Percentiles rank a stretch among this genome's conserved stretches.
Evolutionary conservation across 2,113 vertebrate genomes (phyloP).

Genomic region (Rhinopomastus cyanomelas): DNA sequence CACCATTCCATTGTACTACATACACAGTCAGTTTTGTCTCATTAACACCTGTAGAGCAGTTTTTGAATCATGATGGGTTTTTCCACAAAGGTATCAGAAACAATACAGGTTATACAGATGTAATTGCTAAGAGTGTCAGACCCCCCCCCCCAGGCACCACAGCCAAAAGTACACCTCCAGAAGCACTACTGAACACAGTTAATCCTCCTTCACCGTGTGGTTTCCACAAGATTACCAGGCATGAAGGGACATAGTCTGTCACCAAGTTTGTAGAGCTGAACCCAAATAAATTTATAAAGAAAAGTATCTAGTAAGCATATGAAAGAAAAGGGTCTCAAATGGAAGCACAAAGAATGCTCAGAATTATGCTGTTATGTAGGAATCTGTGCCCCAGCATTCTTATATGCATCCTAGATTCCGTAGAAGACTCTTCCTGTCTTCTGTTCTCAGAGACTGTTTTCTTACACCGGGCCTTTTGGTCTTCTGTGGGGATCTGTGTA

Average conservation of each 20-base stretch:
- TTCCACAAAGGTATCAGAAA: neutral
- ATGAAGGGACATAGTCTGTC: neutral
- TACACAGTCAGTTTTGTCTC: neutral
- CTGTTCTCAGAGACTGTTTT: neutral
- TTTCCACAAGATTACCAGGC: neutral
- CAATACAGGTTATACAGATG: too few relatives aligned
- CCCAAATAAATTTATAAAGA: neutral
- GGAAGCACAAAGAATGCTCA: neutral
- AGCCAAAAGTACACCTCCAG: neutral
- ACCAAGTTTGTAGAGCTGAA: neutral
- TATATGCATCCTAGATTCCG: rapidly evolving
- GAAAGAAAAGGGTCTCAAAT: neutral
- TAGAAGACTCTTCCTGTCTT: neutral
- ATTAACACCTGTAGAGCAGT: neutral
- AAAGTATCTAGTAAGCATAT: neutral
- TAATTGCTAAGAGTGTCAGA: neutral
- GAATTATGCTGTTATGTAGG: neutral
- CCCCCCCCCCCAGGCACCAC: rapidly evolving
- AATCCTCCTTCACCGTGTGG: neutral
- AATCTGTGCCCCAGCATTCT: neutral
- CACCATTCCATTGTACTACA: neutral
- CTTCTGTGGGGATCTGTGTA: neutral
- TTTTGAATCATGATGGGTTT: neutral
- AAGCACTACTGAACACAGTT: neutral
- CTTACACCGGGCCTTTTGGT: neutral